A percentile compares a stretch with the other conserved stretches of the same genome.
phyloP scores from a whole-genome alignment of 1,140 invertebrate species.

The Drosophila baimaii region DNA sequence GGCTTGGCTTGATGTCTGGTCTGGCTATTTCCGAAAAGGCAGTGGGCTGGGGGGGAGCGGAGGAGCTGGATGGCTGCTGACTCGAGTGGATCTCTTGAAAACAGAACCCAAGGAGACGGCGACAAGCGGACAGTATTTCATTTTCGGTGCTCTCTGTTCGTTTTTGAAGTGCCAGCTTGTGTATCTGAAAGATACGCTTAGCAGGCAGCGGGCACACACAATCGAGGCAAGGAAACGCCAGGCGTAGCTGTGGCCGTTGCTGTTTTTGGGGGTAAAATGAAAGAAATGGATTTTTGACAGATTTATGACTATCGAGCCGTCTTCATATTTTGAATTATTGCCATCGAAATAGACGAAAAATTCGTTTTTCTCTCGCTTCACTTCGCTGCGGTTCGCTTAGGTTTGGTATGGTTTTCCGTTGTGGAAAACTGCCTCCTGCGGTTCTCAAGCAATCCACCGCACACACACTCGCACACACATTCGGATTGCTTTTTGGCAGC shows the following conservation, averaged over 20 bases:
- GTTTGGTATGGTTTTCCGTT: conserved; percentile 38
- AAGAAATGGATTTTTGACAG: conserved; percentile 85
- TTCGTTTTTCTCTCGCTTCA: conserved; percentile 60
- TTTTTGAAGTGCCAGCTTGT: conserved; percentile 80
- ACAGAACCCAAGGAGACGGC: conserved; percentile 71
- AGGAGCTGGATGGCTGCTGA: conserved; percentile 44
- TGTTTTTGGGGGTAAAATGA: conserved; percentile 73
- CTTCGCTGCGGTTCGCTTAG: conserved; percentile 34
- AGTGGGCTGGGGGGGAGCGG: conserved; percentile 16
- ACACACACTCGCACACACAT: conserved; percentile 24
- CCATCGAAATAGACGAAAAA: conserved; percentile 84
- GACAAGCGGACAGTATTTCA: conserved; percentile 68
- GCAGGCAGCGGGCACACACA: conserved; percentile 62
- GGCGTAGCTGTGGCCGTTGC: conserved; percentile 58
- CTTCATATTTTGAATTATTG: conserved; percentile 84
- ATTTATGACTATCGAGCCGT: conserved; percentile 84
- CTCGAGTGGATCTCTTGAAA: conserved; percentile 67
- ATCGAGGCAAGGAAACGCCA: conserved; percentile 67
- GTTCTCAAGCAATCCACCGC: conserved; percentile 32
- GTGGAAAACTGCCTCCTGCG: conserved; percentile 47
- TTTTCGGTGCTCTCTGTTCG: conserved; percentile 33
- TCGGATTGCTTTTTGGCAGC: conserved; percentile 50
- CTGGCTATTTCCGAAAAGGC: conserved; percentile 46
- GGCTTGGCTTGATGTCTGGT: conserved; percentile 26
- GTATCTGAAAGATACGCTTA: conserved; percentile 83